Conservation (phyloP, 2,888 invertebrate species). For the Lordiphosa andalusiaca region DNA sequence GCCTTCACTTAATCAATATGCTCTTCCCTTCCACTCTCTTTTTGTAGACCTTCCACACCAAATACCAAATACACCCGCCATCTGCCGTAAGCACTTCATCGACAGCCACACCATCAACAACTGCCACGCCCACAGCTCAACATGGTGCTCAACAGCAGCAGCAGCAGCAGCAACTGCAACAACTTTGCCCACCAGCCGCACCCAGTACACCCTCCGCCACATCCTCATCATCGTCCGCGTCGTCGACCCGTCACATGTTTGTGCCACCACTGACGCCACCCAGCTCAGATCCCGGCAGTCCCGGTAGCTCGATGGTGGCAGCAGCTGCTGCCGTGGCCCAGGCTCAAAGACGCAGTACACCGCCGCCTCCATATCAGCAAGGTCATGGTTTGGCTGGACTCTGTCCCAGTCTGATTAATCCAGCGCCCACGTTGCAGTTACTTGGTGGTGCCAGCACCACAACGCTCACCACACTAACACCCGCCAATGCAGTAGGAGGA, state of each 20-base stretch:
- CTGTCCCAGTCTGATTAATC: constrained; percentile 72
- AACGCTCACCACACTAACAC: constrained; percentile 64
- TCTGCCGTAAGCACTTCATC: constrained; percentile 38
- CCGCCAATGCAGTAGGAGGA: constrained; percentile 46
- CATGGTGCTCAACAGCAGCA: constrained; percentile 64
- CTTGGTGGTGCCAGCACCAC: constrained; percentile 44
- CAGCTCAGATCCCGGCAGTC: constrained; percentile 92
- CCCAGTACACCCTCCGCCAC: constrained; percentile 71
- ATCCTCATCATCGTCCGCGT: constrained; percentile 80
- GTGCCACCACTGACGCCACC: constrained; percentile 93
- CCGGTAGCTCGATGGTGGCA: constrained; percentile 86
- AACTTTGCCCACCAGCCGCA: constrained; percentile 76
- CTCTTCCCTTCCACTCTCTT: constrained; percentile 6
- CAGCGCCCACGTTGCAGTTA: constrained; percentile 54
- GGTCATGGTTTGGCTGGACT: constrained; percentile 71
- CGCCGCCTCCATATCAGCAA: constrained; percentile 78
- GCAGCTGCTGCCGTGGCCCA: constrained; percentile 79
- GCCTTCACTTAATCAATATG: constrained; percentile 14
- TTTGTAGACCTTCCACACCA: constrained; percentile 76
- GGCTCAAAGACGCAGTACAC: constrained; percentile 71
- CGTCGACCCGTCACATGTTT: constrained; percentile 85
- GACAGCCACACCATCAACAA: constrained; percentile 44
- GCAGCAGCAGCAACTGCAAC: constrained; percentile 69
- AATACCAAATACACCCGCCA: constrained; percentile 78
- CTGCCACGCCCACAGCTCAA: constrained; percentile 72